A percentile compares a stretch with the other conserved stretches of the same genome.
Evolutionary conservation across 2,113 vertebrate species (phyloP).

Genomic region (Stigmatopora nigra): DNA sequence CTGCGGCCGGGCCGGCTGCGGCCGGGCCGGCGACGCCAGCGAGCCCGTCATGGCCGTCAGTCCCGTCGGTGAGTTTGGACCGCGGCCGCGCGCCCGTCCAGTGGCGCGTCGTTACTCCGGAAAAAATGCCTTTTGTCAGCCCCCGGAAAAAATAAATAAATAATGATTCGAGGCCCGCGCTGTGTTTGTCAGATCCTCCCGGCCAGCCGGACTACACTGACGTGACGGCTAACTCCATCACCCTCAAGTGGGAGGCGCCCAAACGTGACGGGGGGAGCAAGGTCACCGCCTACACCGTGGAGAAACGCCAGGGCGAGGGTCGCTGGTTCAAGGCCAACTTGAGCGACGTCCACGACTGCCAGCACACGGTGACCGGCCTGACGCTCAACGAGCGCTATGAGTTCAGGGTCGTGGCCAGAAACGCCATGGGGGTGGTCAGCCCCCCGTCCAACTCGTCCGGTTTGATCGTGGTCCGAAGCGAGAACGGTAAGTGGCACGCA

Average conservation of each 20-base stretch:
- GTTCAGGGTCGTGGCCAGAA: slow-evolving; percentile 93
- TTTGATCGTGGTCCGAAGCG: slow-evolving; percentile 91
- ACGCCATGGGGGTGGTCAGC: slow-evolving; percentile 91
- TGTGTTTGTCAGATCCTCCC: slow-evolving; percentile 78
- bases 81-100: neutral
- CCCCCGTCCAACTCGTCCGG: slow-evolving; percentile 97
- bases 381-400: slow-evolving; percentile 88
- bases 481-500: slow-evolving; percentile 76
- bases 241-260: slow-evolving; percentile 92
- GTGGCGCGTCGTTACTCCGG: neutral
- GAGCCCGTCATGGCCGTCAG: slow-evolving; percentile 86
- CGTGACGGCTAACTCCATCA: slow-evolving; percentile 87
- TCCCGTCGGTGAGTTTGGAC: slow-evolving; percentile 86
- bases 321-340: slow-evolving; percentile 94
- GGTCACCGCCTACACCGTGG: slow-evolving; percentile 87
- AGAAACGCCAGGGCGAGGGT: slow-evolving; percentile 85
- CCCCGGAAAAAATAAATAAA: neutral
- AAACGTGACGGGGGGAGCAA: slow-evolving; percentile 92
- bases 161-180: neutral
- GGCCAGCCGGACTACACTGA: slow-evolving; percentile 94
- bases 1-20: too few relatives aligned
- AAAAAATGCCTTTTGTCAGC: neutral
- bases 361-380: slow-evolving; percentile 85
- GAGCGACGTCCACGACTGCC: slow-evolving; percentile 82
- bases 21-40: slow-evolving; percentile 85